phyloP scores from a whole-genome alignment of 2,113 vertebrate genomes.

The Chloropsis cyanopogon region DNA sequence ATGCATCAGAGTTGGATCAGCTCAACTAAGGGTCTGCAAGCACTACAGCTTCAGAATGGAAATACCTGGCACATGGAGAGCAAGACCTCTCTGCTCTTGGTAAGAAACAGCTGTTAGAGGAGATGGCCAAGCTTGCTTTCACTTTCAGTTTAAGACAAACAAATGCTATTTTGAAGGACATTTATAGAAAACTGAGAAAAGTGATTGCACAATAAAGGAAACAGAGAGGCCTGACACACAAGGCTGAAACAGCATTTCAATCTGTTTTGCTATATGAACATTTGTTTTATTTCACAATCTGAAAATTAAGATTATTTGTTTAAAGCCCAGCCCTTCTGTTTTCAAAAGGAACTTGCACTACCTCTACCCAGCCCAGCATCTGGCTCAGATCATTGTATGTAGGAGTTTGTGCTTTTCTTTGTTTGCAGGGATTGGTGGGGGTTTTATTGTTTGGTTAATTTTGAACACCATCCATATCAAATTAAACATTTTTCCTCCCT shows the following conservation, averaged over 20 bases:
- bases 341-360: not conserved
- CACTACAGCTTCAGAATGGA: not conserved
- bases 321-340: not conserved
- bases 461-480: not conserved
- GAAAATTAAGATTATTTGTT: not conserved
- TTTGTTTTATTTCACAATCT: not conserved
- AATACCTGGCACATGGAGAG: not conserved
- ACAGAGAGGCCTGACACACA: not conserved
- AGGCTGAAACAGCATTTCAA: not conserved
- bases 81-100: not conserved
- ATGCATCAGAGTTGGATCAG: not conserved
- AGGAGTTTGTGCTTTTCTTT: accelerated
- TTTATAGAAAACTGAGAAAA: not conserved
- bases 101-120: not conserved
- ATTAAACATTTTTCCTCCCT: not conserved
- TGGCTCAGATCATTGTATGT: accelerated
- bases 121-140: not conserved
- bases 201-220: not conserved
- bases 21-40: not conserved
- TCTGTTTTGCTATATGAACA: not conserved
- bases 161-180: not conserved
- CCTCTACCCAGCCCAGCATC: not conserved
- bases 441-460: not conserved
- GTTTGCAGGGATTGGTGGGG: not conserved
- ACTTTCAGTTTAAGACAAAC: not conserved